Evolutionary conservation across 1,140 invertebrate genomes (phyloP).

Genomic region (Hyphantria cunea): DNA sequence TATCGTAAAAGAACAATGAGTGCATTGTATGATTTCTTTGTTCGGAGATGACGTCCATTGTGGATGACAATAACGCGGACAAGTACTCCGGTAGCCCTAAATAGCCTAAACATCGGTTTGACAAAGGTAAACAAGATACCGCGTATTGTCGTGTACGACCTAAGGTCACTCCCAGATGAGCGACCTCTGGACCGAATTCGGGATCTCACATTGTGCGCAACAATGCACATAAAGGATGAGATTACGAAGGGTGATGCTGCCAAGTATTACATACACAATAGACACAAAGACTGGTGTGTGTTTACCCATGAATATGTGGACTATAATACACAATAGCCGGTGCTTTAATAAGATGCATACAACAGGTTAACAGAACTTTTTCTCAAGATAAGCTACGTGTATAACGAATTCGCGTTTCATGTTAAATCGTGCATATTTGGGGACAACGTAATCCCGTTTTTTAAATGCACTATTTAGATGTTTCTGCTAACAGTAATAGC

Average conservation of each 20-base stretch:
- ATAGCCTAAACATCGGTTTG: conserved; percentile 71
- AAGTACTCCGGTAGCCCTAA: conserved; percentile 33
- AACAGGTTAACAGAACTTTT: conserved; percentile 71
- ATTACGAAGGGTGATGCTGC: conserved; percentile 75
- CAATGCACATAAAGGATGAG: conserved; percentile 60
- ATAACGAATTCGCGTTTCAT: conserved; percentile 78
- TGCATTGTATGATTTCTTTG: conserved; percentile 55
- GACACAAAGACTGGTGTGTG: conserved; percentile 75
- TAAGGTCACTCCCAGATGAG: conserved; percentile 56
- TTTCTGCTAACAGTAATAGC: conserved; percentile 57
- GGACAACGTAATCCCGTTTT: conserved; percentile 66
- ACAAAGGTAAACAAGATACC: conserved; percentile 61
- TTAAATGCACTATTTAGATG: conserved; percentile 74
- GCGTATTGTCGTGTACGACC: conserved; percentile 59
- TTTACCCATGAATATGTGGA: conserved; percentile 78
- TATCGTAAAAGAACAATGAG: conserved; percentile 63
- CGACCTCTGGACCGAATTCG: conserved; percentile 69
- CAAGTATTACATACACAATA: conserved; percentile 76
- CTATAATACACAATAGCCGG: conserved; percentile 68
- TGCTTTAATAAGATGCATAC: conserved; percentile 66
- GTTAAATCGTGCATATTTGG: conserved; percentile 76
- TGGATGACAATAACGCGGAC: conserved; percentile 38
- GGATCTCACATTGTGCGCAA: conserved; percentile 58
- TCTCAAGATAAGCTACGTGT: conserved; percentile 76
- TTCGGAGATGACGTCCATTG: conserved; percentile 51